Conservation (phyloP, 35 echinoderm and acorn worm species). For the Lytechinus pictus region DNA sequence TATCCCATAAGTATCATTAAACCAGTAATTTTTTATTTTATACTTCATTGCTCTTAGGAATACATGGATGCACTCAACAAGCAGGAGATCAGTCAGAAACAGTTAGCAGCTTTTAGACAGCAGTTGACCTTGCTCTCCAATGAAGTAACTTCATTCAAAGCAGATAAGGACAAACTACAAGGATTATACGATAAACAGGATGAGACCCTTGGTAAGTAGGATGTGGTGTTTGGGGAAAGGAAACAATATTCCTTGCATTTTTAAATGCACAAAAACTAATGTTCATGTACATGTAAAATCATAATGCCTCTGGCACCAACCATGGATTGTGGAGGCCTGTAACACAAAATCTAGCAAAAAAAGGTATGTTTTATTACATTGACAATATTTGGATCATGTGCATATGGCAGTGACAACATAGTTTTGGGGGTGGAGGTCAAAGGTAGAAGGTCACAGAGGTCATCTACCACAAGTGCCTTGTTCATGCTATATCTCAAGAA, state of each 20-base stretch:
- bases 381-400: too few relatives aligned
- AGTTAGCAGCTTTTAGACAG: conserved; percentile 39
- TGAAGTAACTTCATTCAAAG: conserved; percentile 59
- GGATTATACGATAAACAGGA: conserved; percentile 87
- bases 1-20: not conserved
- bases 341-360: too few relatives aligned
- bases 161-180: conserved; percentile 60
- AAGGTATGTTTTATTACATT: too few relatives aligned
- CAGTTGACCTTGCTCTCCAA: conserved; percentile 56
- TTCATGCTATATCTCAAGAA: too few relatives aligned
- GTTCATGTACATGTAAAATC: too few relatives aligned
- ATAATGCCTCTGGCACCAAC: too few relatives aligned
- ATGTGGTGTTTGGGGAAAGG: not conserved
- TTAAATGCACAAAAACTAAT: not conserved
- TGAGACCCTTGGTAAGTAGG: conserved; percentile 75
- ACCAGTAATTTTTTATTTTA: not conserved
- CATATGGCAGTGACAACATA: too few relatives aligned
- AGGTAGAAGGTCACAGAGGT: too few relatives aligned
- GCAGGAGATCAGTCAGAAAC: conserved; percentile 90
- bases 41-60: conserved; percentile 42
- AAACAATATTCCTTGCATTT: not conserved
- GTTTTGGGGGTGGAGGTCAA: too few relatives aligned
- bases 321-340: too few relatives aligned
- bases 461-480: too few relatives aligned
- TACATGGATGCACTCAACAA: conserved; percentile 94